Percentiles rank a stretch among this genome's conserved stretches.
phyloP scores from a whole-genome alignment of 2,797 vertebrate species.

The Peromyscus aztecus region DNA sequence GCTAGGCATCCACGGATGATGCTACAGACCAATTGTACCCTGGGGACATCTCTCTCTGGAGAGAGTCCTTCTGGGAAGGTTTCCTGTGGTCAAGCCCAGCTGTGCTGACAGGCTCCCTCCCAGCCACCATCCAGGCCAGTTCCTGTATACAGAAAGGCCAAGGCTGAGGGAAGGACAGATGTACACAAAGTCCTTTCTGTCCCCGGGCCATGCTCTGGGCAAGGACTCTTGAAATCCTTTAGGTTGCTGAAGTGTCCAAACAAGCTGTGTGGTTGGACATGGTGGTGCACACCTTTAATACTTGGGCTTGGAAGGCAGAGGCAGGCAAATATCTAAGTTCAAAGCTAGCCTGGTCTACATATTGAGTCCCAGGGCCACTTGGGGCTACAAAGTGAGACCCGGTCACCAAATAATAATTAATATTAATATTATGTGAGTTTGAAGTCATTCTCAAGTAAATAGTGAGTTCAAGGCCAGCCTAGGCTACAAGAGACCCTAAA shows the following conservation, averaged over 20 bases:
- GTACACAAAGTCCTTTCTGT: background rate
- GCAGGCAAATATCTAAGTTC: background rate
- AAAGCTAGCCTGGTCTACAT: background rate
- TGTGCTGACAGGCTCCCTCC: background rate
- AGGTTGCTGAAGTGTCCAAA: background rate
- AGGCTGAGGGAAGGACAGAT: background rate
- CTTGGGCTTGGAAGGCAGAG: background rate
- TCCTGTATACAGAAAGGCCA: background rate
- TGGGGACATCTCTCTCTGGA: background rate
- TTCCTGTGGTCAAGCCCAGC: background rate
- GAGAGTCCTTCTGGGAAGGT: slow-evolving; percentile 54
- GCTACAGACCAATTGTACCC: background rate
- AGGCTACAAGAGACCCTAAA: background rate
- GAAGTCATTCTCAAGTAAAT: background rate
- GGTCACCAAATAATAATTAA: background rate
- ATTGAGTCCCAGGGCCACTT: background rate
- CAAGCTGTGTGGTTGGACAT: background rate
- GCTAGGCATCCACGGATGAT: background rate
- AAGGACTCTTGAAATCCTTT: background rate
- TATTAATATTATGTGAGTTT: background rate
- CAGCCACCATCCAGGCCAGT: background rate
- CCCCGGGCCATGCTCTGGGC: background rate
- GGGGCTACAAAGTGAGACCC: background rate
- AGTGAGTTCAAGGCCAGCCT: background rate
- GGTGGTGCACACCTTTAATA: background rate